A percentile compares a stretch with the other conserved stretches of the same genome.
Evolutionary conservation across 2,113 vertebrate genomes (phyloP).

Genomic region (Rynchops niger): DNA sequence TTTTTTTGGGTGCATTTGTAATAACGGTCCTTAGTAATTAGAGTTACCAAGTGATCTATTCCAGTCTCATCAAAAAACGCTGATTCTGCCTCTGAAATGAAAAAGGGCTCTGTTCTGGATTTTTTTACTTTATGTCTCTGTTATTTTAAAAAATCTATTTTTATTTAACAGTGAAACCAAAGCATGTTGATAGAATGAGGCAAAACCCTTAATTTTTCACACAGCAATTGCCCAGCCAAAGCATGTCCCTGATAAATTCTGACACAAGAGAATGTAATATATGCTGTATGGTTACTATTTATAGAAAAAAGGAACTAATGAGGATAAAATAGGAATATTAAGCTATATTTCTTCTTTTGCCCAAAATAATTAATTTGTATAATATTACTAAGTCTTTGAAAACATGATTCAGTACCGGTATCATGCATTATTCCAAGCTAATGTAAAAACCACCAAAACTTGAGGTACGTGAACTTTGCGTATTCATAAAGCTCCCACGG

Average conservation of each 20-base stretch:
- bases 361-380: background rate
- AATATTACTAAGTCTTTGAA: background rate
- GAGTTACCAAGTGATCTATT: background rate
- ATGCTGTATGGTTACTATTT: background rate
- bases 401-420: background rate
- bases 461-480: fast-evolving
- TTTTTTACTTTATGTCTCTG: background rate
- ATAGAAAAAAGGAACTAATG: background rate
- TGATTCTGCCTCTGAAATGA: background rate
- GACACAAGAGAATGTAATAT: background rate
- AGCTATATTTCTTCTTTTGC: background rate
- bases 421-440: background rate
- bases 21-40: background rate
- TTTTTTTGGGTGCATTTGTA: background rate
- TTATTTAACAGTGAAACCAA: slow-evolving; percentile 13
- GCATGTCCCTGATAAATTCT: background rate
- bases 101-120: background rate
- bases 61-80: background rate
- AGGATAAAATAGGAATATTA: background rate
- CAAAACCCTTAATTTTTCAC: slow-evolving; percentile 11
- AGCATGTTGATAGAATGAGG: background rate
- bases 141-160: slow-evolving; percentile 7
- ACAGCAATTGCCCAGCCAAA: slow-evolving; percentile 27
- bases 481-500: fast-evolving
- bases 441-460: background rate